phyloP scores from a whole-genome alignment of 2,113 vertebrate genomes.

The Ranitomeya imitator region DNA sequence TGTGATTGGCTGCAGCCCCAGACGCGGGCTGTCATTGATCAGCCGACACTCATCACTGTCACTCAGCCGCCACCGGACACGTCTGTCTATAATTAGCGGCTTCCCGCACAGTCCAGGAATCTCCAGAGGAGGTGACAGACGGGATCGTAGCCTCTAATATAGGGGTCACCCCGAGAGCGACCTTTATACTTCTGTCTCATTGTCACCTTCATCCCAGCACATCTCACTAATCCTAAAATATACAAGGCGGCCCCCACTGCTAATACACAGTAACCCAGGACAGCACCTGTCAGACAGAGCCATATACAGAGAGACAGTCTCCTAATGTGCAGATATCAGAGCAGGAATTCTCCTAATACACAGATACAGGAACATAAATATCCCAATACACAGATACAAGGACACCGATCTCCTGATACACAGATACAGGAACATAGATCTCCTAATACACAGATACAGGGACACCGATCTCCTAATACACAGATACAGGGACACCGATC shows the following conservation, averaged over 20 bases:
- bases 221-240: constrained; percentile 7
- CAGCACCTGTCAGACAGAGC: not conserved
- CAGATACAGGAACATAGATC: no score
- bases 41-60: not conserved
- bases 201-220: not conserved
- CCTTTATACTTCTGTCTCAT: not conserved
- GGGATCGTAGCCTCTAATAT: not conserved
- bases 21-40: not conserved
- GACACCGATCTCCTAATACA: no score
- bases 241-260: not conserved
- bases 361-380: no score
- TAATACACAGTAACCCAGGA: not conserved
- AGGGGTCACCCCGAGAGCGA: not conserved
- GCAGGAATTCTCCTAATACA: no score
- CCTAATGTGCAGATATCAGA: no score
- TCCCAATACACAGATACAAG: not conserved
- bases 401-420: no score
- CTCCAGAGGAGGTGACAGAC: not conserved
- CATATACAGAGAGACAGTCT: no score
- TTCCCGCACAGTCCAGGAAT: constrained; percentile 28
- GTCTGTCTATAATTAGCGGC: constrained; percentile 50
- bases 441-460: no score
- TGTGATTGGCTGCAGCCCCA: not conserved
- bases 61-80: not conserved
- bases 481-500: no score